Evolutionary conservation across 2,888 invertebrate genomes (phyloP).

Genomic region (Phasia obesa): DNA sequence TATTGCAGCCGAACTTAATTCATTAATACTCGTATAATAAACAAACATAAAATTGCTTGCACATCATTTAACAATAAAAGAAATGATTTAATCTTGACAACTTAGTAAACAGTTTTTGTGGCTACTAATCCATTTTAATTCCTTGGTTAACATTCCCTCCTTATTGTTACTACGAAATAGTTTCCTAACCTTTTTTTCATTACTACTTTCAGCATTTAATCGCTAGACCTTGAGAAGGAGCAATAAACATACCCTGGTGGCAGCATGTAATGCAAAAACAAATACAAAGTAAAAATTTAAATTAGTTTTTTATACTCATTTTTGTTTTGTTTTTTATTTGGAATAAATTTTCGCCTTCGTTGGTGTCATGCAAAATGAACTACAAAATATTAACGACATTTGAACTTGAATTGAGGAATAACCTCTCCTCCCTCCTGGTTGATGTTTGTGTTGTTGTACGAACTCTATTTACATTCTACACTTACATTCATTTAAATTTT

Average conservation of each 20-base stretch:
- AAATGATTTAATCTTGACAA: conserved; percentile 1
- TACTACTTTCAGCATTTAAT: conserved; percentile 42
- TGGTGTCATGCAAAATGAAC: conserved; percentile 48
- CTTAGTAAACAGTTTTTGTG: conserved; percentile 30
- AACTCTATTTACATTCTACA: conserved; percentile 44
- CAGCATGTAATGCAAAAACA: not conserved
- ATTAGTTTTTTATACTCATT: conserved; percentile 14
- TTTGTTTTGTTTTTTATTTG: conserved; percentile 22
- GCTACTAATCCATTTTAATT: conserved; percentile 30
- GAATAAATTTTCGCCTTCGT: conserved; percentile 63
- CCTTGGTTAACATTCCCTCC: conserved; percentile 44
- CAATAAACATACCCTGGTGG: conserved; percentile 31
- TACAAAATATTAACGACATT: conserved; percentile 62
- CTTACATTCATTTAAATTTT: conserved; percentile 63
- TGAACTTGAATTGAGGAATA: conserved; percentile 70
- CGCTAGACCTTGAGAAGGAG: conserved; percentile 65
- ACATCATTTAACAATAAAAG: conserved; percentile 22
- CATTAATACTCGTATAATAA: conserved; percentile 7
- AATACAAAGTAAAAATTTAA: conserved; percentile 1
- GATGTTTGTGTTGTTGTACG: not conserved
- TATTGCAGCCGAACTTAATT: not conserved
- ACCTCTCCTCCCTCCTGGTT: conserved; percentile 1
- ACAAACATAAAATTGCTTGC: conserved; percentile 14
- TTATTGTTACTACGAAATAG: conserved; percentile 27
- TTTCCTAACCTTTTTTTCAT: not conserved